These are phyloP conservation scores for Panagrolaimus sp. DNA, from an alignment of 1,140 invertebrate species.

Conservation along the genomic window DNA sequence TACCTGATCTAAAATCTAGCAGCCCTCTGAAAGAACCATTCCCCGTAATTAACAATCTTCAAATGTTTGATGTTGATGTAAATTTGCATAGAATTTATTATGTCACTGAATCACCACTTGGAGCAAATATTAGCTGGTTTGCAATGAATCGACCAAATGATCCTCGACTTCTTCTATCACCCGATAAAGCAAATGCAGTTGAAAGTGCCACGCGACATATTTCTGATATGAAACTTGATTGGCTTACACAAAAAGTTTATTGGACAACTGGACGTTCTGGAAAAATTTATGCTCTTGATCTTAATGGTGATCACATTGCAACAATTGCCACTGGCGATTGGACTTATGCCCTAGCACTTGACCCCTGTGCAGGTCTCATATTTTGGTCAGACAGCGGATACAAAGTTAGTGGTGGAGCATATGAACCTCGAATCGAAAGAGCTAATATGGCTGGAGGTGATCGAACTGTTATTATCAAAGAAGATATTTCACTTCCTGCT, in stretches of 20 bases:
- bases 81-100: constrained; percentile 51
- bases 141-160: constrained; percentile 52
- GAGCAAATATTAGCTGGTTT: constrained; percentile 57
- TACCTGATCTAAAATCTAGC: constrained; percentile 50
- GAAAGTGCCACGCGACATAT: constrained; percentile 44
- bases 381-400: constrained; percentile 55
- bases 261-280: constrained; percentile 64
- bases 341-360: constrained; percentile 86
- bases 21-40: constrained; percentile 47
- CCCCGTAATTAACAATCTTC: constrained; percentile 47
- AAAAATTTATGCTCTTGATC: constrained; percentile 88
- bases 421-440: constrained; percentile 74
- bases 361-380: constrained; percentile 81
- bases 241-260: constrained; percentile 56
- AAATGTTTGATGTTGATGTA: constrained; percentile 56
- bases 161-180: constrained; percentile 37
- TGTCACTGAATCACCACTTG: constrained; percentile 46
- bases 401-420: constrained; percentile 61
- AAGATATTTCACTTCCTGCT: constrained; percentile 85
- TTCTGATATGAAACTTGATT: constrained; percentile 55
- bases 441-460: constrained; percentile 93
- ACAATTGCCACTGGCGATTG: constrained; percentile 86
- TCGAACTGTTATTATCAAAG: constrained; percentile 79
- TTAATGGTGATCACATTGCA: constrained; percentile 77
- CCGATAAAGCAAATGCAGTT: constrained; percentile 24